Conservation (phyloP, 2,888 invertebrate species). For the Limnephilus rhombicus region DNA sequence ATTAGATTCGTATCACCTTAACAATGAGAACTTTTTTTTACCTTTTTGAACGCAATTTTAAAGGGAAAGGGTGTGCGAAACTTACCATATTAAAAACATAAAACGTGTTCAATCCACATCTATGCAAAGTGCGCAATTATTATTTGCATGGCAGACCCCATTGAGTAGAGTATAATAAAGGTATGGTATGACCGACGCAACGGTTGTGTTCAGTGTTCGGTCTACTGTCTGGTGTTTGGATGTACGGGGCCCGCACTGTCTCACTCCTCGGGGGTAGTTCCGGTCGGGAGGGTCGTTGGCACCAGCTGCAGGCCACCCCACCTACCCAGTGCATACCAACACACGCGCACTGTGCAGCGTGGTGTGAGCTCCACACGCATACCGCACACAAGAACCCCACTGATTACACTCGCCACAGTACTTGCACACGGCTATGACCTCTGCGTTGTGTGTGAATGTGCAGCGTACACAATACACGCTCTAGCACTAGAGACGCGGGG, state of each 20-base stretch:
- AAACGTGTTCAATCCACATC: neutral
- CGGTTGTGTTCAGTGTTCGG: neutral
- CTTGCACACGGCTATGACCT: neutral
- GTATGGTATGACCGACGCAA: neutral
- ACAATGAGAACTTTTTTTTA: neutral
- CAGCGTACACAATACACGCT: neutral
- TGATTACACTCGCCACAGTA: neutral
- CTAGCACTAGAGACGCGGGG: neutral
- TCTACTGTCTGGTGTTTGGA: neutral
- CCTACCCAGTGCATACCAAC: neutral
- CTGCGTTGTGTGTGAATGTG: neutral
- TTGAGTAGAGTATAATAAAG: neutral
- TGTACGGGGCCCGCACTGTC: neutral
- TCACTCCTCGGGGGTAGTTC: conserved; percentile 18
- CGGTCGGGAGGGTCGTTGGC: conserved; percentile 34
- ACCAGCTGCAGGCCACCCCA: conserved; percentile 11
- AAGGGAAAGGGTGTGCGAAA: neutral
- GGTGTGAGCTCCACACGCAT: neutral
- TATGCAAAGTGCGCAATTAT: neutral
- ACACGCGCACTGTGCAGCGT: neutral
- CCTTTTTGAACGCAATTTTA: neutral
- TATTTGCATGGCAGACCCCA: neutral
- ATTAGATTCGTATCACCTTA: neutral
- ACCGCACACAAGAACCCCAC: neutral
- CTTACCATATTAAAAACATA: neutral